Evolutionary conservation across 2,797 vertebrate species (phyloP).

Genomic region (Lithobates pipiens): DNA sequence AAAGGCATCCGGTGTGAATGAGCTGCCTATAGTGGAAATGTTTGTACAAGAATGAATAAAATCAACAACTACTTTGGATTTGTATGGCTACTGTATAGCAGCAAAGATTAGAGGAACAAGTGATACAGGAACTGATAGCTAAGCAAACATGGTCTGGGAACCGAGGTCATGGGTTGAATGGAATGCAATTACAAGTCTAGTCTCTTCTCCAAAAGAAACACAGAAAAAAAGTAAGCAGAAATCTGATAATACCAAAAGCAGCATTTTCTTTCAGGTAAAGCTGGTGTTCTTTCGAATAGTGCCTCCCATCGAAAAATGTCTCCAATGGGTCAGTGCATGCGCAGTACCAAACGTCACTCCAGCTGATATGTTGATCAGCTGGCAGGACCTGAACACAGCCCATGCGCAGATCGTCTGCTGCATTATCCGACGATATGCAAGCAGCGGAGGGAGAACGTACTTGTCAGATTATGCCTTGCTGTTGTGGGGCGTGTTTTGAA

Average conservation of each 20-base stretch:
- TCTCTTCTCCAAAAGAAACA: neutral
- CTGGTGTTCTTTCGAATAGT: no score
- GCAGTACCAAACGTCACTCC: no score
- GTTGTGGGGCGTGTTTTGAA: no score
- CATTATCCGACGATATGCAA: no score
- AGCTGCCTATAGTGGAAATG: neutral
- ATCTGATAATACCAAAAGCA: neutral
- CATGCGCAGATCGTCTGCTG: no score
- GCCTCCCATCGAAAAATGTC: no score
- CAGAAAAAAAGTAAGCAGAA: neutral
- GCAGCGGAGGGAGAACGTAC: no score
- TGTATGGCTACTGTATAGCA: conserved; percentile 7
- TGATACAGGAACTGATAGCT: conserved; percentile 25
- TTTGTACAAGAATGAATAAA: neutral
- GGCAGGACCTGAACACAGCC: no score
- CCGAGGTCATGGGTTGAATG: neutral
- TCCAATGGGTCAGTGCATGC: no score
- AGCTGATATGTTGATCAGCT: no score
- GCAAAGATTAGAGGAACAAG: conserved; percentile 35
- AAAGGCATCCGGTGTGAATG: neutral
- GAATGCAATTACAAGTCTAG: neutral
- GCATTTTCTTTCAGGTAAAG: neutral
- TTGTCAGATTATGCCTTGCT: no score
- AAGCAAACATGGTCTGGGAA: conserved; percentile 34
- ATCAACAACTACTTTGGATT: conserved; percentile 8